Evolutionary conservation across 2,888 invertebrate genomes (phyloP), one percentile per base, ranked within the genome.

Genomic region (Arrhopalites spinosus): DNA sequence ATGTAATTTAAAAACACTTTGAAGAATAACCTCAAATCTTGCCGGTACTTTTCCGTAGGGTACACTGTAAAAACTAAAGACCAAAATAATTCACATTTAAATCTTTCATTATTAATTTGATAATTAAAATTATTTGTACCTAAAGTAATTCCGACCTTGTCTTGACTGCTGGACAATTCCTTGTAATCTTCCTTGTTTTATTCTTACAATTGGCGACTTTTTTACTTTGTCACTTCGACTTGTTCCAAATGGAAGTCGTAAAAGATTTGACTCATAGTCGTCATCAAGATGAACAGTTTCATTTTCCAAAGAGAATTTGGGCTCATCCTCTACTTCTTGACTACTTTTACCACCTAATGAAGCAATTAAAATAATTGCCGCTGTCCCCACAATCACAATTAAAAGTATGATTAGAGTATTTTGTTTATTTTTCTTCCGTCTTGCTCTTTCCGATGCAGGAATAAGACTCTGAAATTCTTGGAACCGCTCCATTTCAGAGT

Each of bases 11-110:
- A 29, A 15, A 29, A 30, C 1, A 29, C 11, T 1, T 17, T 5
- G 25, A 17, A 30, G 29, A 30, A 27, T 63, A 13, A 63, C 63
- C 25, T 63, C 63, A 29, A 63, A 63, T 29, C 63, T 63, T 29
- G 1, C 11, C 1, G 63, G n/a, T n/a, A n/a, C 29, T 15, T 63
- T 63, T 3, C 29, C 63, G 29, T 63, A 63, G 15, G 63, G 63
- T 1, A 63, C 13, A 29, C 63, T 63, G 30, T 29, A 36, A 11
- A 36, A 36, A 36, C 36, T 36, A 11, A 3, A 36, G 11, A 7
- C 36, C 3, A 3, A 36, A 36, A n/a, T n/a, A n/a, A 36, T 36
- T 36, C 36, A 36, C 36, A 36, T 36, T 36, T n/a, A n/a, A n/a
- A n/a, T n/a, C n/a, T n/a, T n/a, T n/a, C n/a, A n/a, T n/a, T n/a